Percentiles rank a stretch among this genome's conserved stretches.
These are phyloP conservation scores for Solenopsis fugax DNA, from an alignment of 1,140 invertebrate species.

Conservation along the genomic window DNA sequence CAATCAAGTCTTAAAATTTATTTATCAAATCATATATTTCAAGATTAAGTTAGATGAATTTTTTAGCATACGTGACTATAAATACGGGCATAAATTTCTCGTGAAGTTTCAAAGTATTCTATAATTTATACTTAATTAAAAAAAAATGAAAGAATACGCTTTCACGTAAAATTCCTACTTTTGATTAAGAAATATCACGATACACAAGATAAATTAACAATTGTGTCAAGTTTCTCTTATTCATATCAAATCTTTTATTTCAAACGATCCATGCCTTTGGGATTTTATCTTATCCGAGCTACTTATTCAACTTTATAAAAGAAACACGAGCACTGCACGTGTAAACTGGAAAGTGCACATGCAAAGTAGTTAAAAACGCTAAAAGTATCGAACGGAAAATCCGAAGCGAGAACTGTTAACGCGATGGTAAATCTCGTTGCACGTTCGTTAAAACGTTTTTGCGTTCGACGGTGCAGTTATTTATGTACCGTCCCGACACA, in stretches of 20 bases:
- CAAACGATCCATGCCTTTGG: background rate
- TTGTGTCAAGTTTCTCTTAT: background rate
- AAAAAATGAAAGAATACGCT: background rate
- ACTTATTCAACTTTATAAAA: slow-evolving; percentile 27
- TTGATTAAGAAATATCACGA: background rate
- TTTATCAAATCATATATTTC: background rate
- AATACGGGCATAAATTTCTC: background rate
- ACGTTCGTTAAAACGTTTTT: slow-evolving; percentile 72
- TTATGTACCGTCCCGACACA: slow-evolving; percentile 76
- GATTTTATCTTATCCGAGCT: background rate
- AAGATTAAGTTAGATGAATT: background rate
- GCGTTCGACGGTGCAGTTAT: slow-evolving; percentile 74
- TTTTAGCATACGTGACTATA: background rate
- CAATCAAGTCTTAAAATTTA: background rate
- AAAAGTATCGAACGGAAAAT: slow-evolving; percentile 49
- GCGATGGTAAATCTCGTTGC: slow-evolving; percentile 76
- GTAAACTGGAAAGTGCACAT: background rate
- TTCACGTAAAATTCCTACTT: background rate
- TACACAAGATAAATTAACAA: background rate
- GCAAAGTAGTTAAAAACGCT: slow-evolving; percentile 75
- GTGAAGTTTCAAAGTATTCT: background rate
- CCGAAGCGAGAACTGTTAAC: slow-evolving; percentile 67
- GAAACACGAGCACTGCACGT: background rate
- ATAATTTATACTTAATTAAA: background rate
- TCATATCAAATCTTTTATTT: slow-evolving; percentile 4